Conservation (phyloP, 2,113 vertebrate genomes). For the Castor canadensis region DNA sequence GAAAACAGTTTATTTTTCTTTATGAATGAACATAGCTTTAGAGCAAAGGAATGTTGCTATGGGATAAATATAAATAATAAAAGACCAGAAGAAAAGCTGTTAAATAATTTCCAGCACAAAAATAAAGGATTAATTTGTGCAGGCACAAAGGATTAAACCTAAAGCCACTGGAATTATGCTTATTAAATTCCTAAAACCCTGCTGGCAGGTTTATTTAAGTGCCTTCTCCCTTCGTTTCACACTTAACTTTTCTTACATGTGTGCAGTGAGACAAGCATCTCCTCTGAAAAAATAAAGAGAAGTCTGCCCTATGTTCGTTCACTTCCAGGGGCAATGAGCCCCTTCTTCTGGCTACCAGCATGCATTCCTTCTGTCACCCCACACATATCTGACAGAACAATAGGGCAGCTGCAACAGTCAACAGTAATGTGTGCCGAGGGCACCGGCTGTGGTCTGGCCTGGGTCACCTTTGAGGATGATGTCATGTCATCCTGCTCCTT, state of each 20-base stretch:
- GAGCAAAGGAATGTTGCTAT: slow-evolving; percentile 7
- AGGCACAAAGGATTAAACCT: slow-evolving; percentile 52
- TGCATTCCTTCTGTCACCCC: background rate
- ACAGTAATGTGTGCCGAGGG: background rate
- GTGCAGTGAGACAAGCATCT: background rate
- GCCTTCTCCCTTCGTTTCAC: slow-evolving; percentile 12
- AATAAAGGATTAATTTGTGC: slow-evolving; percentile 57
- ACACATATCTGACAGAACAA: background rate
- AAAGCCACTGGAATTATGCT: slow-evolving; percentile 37
- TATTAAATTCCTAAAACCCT: slow-evolving; percentile 51
- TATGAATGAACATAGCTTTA: slow-evolving; percentile 9
- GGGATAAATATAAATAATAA: slow-evolving; percentile 29
- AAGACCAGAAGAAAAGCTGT: slow-evolving; percentile 23
- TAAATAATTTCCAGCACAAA: slow-evolving; percentile 49
- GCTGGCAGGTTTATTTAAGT: background rate
- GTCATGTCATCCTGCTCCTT: slow-evolving; percentile 50
- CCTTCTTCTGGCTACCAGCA: background rate
- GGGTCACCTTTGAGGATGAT: slow-evolving; percentile 55
- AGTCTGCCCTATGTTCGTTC: too few relatives aligned
- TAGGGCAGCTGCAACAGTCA: background rate
- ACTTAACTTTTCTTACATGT: background rate
- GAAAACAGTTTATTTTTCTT: background rate
- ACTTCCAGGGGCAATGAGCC: background rate
- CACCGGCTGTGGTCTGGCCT: background rate
- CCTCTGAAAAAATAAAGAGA: slow-evolving; percentile 34